These are phyloP conservation scores for Mustelus asterias DNA, from an alignment of 2,113 vertebrate genomes.

Conservation along the genomic window DNA sequence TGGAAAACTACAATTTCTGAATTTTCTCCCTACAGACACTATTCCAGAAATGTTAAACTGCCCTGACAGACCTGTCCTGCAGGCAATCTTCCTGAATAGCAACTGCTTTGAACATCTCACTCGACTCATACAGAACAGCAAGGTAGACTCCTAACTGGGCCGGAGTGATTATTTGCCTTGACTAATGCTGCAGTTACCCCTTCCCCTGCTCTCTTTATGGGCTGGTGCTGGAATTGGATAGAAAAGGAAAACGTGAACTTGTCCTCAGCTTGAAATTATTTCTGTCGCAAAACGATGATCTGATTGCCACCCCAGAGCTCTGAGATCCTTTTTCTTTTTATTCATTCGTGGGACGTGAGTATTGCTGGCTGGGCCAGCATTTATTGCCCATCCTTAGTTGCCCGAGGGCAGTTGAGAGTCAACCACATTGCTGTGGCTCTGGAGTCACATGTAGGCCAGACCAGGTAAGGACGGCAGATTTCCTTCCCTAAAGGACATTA, in stretches of 20 bases:
- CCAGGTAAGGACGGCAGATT: no score
- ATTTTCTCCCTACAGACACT: slow-evolving; percentile 65
- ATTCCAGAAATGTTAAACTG: slow-evolving; percentile 96
- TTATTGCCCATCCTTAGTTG: no score
- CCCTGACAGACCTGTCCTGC: slow-evolving; percentile 87
- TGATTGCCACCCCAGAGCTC: neutral
- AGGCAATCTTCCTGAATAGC: slow-evolving; percentile 97
- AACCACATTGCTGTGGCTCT: no score
- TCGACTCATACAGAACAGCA: slow-evolving; percentile 92
- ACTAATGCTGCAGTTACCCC: neutral
- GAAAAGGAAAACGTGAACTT: neutral
- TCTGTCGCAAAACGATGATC: neutral
- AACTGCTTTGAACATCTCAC: slow-evolving; percentile 98
- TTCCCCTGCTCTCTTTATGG: neutral
- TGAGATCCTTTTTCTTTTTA: no score
- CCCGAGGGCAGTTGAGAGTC: no score
- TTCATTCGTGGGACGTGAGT: no score
- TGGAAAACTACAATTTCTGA: neutral
- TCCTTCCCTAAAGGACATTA: no score
- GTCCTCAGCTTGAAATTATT: neutral
- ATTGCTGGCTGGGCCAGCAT: no score
- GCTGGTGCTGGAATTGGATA: neutral
- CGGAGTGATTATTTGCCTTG: slow-evolving; percentile 20
- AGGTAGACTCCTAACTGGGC: slow-evolving; percentile 62
- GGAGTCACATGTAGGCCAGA: no score